Evolutionary conservation across 2,797 vertebrate genomes (phyloP).

Genomic region (Knipowitschia caucasica): DNA sequence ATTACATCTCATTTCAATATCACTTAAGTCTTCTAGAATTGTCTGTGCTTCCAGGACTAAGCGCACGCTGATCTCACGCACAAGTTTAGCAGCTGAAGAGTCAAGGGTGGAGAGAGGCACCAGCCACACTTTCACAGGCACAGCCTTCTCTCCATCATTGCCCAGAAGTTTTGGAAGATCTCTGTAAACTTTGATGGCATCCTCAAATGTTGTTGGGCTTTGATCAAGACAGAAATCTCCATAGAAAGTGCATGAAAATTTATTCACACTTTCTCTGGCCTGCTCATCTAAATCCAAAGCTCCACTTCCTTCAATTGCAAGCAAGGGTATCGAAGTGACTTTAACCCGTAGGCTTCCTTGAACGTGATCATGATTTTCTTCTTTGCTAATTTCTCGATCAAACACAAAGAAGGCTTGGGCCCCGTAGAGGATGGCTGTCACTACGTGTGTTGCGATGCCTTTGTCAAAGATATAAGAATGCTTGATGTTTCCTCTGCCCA

Average conservation of each 20-base stretch:
- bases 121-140: constrained; percentile 61
- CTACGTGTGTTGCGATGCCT: too few species aligned
- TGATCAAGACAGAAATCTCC: constrained; percentile 49
- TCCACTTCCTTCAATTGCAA: constrained; percentile 21
- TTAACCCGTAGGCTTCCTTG: constrained; percentile 35
- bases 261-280: constrained; percentile 21
- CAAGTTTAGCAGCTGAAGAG: constrained; percentile 38
- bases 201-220: constrained; percentile 27
- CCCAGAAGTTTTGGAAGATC: constrained; percentile 46
- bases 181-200: constrained; percentile 48
- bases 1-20: constrained; percentile 38
- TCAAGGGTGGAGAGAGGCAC: constrained; percentile 52
- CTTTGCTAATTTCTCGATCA: too few species aligned
- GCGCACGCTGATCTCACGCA: constrained; percentile 50
- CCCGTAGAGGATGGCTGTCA: too few species aligned
- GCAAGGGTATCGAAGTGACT: constrained; percentile 33
- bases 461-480: too few species aligned
- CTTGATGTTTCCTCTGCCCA: too few species aligned
- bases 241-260: constrained; percentile 58
- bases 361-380: too few species aligned
- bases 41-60: constrained; percentile 31
- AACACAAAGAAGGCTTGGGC: too few species aligned
- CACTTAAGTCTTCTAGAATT: constrained; percentile 44
- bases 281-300: constrained; percentile 30
- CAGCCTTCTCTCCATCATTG: constrained; percentile 33